Evolutionary conservation across 1,140 invertebrate species (phyloP).

Genomic region (Drosophila kanapiae): DNA sequence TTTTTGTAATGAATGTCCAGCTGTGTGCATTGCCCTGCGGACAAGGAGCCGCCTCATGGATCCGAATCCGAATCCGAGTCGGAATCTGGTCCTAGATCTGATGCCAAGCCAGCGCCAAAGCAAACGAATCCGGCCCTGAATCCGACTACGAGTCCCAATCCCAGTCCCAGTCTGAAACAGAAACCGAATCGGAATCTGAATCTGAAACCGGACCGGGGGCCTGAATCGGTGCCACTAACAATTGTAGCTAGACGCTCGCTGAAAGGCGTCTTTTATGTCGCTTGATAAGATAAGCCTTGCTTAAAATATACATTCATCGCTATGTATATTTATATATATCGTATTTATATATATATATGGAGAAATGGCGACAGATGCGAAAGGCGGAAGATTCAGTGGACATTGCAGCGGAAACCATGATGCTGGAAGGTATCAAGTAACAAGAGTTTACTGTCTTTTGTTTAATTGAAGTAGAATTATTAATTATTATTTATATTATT

Average conservation of each 20-base stretch:
- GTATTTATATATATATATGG: conserved; percentile 13
- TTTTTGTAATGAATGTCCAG: conserved; percentile 83
- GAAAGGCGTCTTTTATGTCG: conserved; percentile 81
- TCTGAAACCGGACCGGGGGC: conserved; percentile 15
- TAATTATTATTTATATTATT: no score
- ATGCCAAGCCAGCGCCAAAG: conserved; percentile 41
- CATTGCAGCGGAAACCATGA: background rate
- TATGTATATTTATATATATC: conserved; percentile 38
- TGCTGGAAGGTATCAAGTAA: background rate
- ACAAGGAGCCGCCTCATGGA: conserved; percentile 35
- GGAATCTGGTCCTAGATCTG: conserved; percentile 36
- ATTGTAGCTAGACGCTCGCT: conserved; percentile 69
- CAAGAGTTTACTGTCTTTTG: no score
- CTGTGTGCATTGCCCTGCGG: conserved; percentile 79
- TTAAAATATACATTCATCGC: conserved; percentile 78
- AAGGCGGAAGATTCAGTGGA: background rate
- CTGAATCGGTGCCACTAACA: conserved; percentile 52
- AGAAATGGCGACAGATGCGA: conserved; percentile 19
- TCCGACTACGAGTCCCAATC: conserved; percentile 24
- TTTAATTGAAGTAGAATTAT: no score
- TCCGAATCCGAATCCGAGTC: conserved; percentile 26
- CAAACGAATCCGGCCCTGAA: conserved; percentile 38
- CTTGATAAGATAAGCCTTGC: conserved; percentile 81
- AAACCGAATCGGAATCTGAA: conserved; percentile 29
- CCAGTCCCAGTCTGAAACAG: conserved; percentile 17